Conservation (phyloP, 2,888 invertebrate genomes). For the Amblyteles armatorius region DNA sequence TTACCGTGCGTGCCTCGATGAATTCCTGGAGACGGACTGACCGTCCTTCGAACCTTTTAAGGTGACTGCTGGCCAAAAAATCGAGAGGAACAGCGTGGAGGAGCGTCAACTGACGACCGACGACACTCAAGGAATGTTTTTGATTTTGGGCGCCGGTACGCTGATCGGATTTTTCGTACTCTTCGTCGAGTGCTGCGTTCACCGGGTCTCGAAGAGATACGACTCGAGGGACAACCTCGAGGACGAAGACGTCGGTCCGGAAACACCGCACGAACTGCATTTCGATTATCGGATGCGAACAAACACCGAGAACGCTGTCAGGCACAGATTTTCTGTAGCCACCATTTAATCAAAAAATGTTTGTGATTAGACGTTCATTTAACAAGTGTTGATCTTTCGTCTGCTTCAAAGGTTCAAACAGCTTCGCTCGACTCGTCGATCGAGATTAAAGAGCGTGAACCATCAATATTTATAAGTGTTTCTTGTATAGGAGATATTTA, state of each 20-base stretch:
- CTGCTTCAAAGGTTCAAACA: too few relatives aligned
- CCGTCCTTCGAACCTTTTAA: constrained; percentile 72
- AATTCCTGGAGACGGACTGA: too few relatives aligned
- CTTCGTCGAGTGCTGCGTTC: constrained; percentile 90
- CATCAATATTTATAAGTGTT: too few relatives aligned
- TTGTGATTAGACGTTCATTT: too few relatives aligned
- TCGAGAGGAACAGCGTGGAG: constrained; percentile 84
- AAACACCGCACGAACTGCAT: constrained; percentile 43
- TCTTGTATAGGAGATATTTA: too few relatives aligned
- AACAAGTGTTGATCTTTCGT: too few relatives aligned
- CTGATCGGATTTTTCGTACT: constrained; percentile 88
- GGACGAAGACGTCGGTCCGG: constrained; percentile 22
- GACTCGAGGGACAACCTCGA: constrained; percentile 20
- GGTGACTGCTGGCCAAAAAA: constrained; percentile 85
- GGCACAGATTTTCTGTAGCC: constrained; percentile 37
- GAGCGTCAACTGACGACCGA: constrained; percentile 91
- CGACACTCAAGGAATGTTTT: constrained; percentile 93
- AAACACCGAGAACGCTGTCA: constrained; percentile 28
- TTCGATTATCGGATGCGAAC: constrained; percentile 50
- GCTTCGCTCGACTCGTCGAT: too few relatives aligned
- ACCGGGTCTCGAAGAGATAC: constrained; percentile 87
- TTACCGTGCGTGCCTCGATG: constrained; percentile 2
- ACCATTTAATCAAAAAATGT: constrained; percentile 39
- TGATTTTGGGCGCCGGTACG: constrained; percentile 90
- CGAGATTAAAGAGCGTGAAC: too few relatives aligned